Conservation (phyloP, 2,113 vertebrate species). For the Nicator chloris region DNA sequence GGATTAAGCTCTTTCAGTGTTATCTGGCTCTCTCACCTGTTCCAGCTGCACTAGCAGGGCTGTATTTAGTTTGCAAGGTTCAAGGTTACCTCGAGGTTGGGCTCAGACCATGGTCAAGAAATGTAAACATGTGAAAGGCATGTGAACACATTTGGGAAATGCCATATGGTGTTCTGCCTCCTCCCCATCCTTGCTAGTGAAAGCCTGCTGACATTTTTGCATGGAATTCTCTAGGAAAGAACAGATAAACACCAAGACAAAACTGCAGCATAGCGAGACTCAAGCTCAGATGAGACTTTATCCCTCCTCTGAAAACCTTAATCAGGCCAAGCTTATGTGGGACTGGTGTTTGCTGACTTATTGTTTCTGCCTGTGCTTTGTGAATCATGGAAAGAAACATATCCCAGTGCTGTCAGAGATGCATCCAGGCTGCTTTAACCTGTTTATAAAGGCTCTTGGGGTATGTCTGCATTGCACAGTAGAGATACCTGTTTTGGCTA, state of each 20-base stretch:
- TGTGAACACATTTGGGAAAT: background rate
- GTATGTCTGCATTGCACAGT: background rate
- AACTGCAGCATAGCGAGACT: background rate
- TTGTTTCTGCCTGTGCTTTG: background rate
- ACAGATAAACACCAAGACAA: background rate
- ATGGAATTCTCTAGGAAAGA: background rate
- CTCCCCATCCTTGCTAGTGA: background rate
- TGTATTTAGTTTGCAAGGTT: slow-evolving; percentile 19
- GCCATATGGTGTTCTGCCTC: background rate
- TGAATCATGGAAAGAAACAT: background rate
- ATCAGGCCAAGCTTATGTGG: background rate
- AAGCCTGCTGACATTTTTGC: background rate
- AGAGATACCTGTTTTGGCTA: background rate
- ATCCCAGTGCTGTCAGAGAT: background rate
- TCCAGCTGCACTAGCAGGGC: background rate
- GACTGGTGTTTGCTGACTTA: background rate
- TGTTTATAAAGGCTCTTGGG: background rate
- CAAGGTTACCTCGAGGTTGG: slow-evolving; percentile 24
- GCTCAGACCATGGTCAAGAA: background rate
- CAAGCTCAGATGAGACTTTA: background rate
- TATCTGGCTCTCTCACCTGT: slow-evolving; percentile 21
- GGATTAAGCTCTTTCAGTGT: background rate
- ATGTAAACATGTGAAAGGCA: slow-evolving; percentile 6
- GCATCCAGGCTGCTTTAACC: background rate
- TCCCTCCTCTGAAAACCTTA: background rate